phyloP scores from a whole-genome alignment of 2,888 invertebrate genomes.

The Hyles lineata region DNA sequence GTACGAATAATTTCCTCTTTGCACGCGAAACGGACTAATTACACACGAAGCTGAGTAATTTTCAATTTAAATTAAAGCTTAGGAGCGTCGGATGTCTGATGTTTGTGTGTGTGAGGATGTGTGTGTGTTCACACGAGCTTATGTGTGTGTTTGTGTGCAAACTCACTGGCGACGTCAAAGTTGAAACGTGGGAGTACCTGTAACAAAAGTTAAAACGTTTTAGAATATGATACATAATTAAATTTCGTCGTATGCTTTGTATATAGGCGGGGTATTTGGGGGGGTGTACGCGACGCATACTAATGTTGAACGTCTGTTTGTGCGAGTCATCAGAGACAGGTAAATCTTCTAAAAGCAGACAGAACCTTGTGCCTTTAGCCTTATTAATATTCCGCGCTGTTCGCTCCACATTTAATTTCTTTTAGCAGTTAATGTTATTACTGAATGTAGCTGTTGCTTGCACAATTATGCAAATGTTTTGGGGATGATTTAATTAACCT shows the following conservation, averaged over 20 bases:
- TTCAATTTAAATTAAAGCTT: conserved; percentile 15
- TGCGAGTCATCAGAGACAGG: conserved; percentile 1
- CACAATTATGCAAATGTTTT: too few relatives aligned
- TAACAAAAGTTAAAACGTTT: conserved; percentile 7
- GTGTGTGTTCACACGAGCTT: background rate
- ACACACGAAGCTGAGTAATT: conserved; percentile 8
- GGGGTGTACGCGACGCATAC: background rate
- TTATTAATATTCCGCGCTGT: background rate
- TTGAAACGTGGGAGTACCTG: conserved; percentile 5
- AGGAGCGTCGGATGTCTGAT: background rate
- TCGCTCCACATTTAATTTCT: background rate
- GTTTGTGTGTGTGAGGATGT: background rate
- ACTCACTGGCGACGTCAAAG: background rate
- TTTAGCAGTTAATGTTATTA: background rate
- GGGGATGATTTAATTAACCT: too few relatives aligned
- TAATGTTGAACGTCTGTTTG: conserved; percentile 8
- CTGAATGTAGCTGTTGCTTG: background rate
- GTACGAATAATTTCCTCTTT: conserved; percentile 17
- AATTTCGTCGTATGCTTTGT: background rate
- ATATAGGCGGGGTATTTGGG: background rate
- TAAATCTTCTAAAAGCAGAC: background rate
- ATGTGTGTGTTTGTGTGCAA: background rate
- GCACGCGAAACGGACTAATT: conserved; percentile 7
- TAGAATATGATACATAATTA: conserved; percentile 17
- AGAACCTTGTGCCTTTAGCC: background rate